A percentile compares a stretch with the other conserved stretches of the same genome.
Conservation (phyloP, 2,888 invertebrate species). For the Eustalomyia histrio region DNA sequence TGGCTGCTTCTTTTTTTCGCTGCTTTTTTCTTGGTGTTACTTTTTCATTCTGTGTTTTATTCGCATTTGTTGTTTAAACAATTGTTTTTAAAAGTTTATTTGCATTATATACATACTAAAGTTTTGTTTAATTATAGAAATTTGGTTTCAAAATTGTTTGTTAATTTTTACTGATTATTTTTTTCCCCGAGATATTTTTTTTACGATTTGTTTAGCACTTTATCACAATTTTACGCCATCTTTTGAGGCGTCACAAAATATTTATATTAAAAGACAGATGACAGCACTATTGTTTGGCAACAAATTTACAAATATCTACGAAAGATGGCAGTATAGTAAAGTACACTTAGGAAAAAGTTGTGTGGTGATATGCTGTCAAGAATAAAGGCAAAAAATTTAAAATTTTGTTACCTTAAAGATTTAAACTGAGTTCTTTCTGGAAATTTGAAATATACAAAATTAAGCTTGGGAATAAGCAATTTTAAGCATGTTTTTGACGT, state of each 20-base stretch:
- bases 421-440: too few species aligned
- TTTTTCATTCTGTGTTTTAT: neutral
- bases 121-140: constrained; percentile 23
- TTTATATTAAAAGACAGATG: constrained; percentile 47
- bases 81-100: constrained; percentile 1
- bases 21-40: neutral
- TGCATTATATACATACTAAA: constrained; percentile 43
- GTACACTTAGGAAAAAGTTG: constrained; percentile 26
- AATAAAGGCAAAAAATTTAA: too few species aligned
- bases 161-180: constrained; percentile 26
- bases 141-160: constrained; percentile 25
- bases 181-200: constrained; percentile 67
- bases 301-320: neutral
- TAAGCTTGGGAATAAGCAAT: too few species aligned
- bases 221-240: constrained; percentile 73
- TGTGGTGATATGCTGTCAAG: too few species aligned
- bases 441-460: too few species aligned
- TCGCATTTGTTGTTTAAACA: constrained; percentile 13
- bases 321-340: constrained; percentile 35
- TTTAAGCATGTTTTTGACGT: too few species aligned
- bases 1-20: constrained; percentile 46
- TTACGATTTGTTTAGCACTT: constrained; percentile 67
- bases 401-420: too few species aligned
- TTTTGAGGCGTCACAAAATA: constrained; percentile 74
- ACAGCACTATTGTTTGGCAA: constrained; percentile 62